These are phyloP conservation scores for Lanius ludovicianus DNA, from an alignment of 2,113 vertebrate genomes.

Conservation along the genomic window DNA sequence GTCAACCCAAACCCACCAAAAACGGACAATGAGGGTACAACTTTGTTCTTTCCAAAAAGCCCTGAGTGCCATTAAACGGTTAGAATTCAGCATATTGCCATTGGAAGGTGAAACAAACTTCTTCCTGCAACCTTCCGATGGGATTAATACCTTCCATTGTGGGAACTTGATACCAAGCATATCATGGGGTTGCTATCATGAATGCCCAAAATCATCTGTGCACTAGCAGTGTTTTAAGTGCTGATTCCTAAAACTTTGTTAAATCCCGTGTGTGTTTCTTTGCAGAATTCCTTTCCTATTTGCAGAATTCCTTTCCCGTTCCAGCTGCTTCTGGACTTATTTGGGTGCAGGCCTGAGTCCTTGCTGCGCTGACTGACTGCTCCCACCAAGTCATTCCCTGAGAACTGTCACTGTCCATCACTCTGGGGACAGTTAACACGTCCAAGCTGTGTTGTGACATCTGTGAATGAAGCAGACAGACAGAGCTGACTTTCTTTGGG, in stretches of 20 bases:
- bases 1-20: not conserved
- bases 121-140: not conserved
- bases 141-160: not conserved
- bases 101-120: not conserved
- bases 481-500: not conserved
- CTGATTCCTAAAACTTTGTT: not conserved
- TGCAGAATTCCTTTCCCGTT: not conserved
- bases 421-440: not conserved
- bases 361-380: not conserved
- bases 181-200: not conserved
- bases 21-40: not conserved
- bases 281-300: not conserved
- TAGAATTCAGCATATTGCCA: not conserved
- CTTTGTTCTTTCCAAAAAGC: not conserved
- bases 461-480: not conserved
- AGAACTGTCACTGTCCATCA: not conserved
- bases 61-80: not conserved
- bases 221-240: not conserved
- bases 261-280: not conserved
- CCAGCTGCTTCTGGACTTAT: not conserved
- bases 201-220: fast-evolving
- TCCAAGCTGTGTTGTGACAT: not conserved
- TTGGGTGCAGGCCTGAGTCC: not conserved
- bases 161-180: not conserved
- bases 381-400: not conserved